Evolutionary conservation across 2,113 vertebrate species (phyloP), one percentile per base, ranked within the genome.

Genomic region (Casuarius casuarius): DNA sequence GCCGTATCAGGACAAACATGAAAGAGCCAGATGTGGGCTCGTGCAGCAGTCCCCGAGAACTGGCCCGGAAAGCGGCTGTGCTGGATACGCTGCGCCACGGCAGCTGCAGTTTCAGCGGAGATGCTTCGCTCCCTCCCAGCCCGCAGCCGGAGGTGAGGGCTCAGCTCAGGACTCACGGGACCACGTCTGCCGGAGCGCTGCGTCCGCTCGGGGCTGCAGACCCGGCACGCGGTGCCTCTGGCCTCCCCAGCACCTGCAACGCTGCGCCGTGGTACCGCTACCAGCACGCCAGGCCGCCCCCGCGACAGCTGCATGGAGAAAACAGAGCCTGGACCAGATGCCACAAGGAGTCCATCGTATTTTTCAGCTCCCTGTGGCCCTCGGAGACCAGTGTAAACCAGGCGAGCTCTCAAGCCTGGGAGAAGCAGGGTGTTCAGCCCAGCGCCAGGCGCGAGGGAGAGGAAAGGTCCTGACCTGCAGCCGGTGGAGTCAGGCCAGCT

Each of bases 1-100:
- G 92, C 84, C 70, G 79, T 92, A 84, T 82, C 62, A 91, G 94
- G 94, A 58, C 91, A 95, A 40, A 76, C 87, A 83, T 42, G 84
- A 93, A 76, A 59, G 54, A 59, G 29, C 52, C 93, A 96, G 93
- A 93, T 94, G 91, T 79, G 62, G 66, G 8, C 31, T 58, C 68
- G 51, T 86, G 29, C 58, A 74, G 78, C 77, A 74, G 78, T 5
- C 28, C 49, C 35, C 29, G n/a, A 54, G 42, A 72, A 16, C 9
- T 29, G 44, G 48, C 67, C 73, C 46, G 38, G 51, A n/a, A 68
- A 35, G 52, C 35, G 0, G 23, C 17, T 0, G 1, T 59, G 84
- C 58, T 68, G 81, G 22, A 44, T 19, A 2, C 0, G 1, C 80
- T 17, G 61, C 63, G 10, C 48, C 80, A 44, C 62, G 33, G 8